Evolutionary conservation across 2,797 vertebrate genomes (phyloP).

Genomic region (Ctenochaetus hawaiiensis): DNA sequence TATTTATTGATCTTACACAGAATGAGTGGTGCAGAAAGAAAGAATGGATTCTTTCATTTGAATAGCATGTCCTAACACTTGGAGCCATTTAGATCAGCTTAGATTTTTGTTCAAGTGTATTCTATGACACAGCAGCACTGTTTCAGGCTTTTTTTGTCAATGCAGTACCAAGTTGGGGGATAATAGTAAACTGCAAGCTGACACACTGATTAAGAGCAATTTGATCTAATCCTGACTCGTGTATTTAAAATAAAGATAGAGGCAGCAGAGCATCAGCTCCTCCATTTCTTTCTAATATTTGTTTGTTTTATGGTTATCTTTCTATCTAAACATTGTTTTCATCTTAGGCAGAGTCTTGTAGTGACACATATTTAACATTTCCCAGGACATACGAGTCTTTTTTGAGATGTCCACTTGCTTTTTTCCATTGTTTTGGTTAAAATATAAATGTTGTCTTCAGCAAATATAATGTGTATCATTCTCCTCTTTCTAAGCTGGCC

Average conservation of each 20-base stretch:
- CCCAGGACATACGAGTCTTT: slow-evolving; percentile 6
- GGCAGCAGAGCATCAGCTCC: not conserved
- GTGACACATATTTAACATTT: slow-evolving; percentile 17
- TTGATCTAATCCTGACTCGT: slow-evolving; percentile 23
- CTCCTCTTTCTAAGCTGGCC: not conserved
- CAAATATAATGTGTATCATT: slow-evolving; percentile 8
- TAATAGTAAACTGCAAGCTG: slow-evolving; percentile 25
- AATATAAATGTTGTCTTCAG: slow-evolving; percentile 37
- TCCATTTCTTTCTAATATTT: not conserved
- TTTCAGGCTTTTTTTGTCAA: slow-evolving; percentile 14
- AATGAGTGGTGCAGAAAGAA: slow-evolving; percentile 41
- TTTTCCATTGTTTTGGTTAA: slow-evolving; percentile 33
- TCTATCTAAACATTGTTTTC: slow-evolving; percentile 6
- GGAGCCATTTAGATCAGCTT: slow-evolving; percentile 17
- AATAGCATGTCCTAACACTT: slow-evolving; percentile 21
- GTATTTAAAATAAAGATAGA: slow-evolving; percentile 14
- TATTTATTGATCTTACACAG: slow-evolving; percentile 61
- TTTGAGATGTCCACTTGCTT: slow-evolving; percentile 16
- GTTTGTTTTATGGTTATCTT: not conserved
- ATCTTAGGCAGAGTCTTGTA: slow-evolving; percentile 32
- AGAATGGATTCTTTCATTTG: slow-evolving; percentile 62
- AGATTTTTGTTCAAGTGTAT: slow-evolving; percentile 24
- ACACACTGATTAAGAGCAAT: slow-evolving; percentile 18
- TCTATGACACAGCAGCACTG: not conserved
- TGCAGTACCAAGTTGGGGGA: slow-evolving; percentile 14